Base-by-base conservation (phyloP, 2,113 vertebrate species). In the Promerops cafer region DNA sequence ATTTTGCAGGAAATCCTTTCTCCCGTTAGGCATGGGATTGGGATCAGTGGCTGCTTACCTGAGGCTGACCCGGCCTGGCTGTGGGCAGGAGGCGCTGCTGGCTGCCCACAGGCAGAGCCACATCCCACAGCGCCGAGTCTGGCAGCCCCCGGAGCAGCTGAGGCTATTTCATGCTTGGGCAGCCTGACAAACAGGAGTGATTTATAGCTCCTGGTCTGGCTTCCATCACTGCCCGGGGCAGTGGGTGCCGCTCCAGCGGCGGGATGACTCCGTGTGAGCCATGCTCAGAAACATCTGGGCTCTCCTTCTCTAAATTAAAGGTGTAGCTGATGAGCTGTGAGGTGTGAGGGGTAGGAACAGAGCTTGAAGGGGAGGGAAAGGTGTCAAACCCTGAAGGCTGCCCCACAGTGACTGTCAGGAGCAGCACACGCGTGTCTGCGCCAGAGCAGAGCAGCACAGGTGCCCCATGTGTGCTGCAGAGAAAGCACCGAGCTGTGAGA, bases 211-310 rank as follows among this genome's bases (percentile, higher is more conserved):
- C 64, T 44, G 78, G 21, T 11, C 69, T 69, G 69, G 11, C 54
- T 39, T 65, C 23, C 54, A 21, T 50, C 26, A 13, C 53, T 59
- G 6, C 79, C 6, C 1, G 24, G 54, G 59, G 74, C 64, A 13
- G 14, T 0, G 37, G 4, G 60, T 12, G 15, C n/a, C 4, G 2
- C 57, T 39, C 16, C 57, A 24, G 44, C 1, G 0, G 16, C 13
- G 78, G 49, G 63, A n/a, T 28, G 35, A 13, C 60, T 40, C 74
- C 2, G 40, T 7, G 74, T 33, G 5, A 78, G 37, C 64, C 40
- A 3, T 8, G 4, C 33, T 39, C 30, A 18, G 28, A 16, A 72
- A 69, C 16, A 16, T 8, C 72, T 40, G 69, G 24, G 72, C 3
- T 7, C 83, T 59, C 28, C 16, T 5, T 24, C 35, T 21, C 59